Evolutionary conservation across 2,888 invertebrate species (phyloP).

Genomic region (Sceliomorpha sp.): DNA sequence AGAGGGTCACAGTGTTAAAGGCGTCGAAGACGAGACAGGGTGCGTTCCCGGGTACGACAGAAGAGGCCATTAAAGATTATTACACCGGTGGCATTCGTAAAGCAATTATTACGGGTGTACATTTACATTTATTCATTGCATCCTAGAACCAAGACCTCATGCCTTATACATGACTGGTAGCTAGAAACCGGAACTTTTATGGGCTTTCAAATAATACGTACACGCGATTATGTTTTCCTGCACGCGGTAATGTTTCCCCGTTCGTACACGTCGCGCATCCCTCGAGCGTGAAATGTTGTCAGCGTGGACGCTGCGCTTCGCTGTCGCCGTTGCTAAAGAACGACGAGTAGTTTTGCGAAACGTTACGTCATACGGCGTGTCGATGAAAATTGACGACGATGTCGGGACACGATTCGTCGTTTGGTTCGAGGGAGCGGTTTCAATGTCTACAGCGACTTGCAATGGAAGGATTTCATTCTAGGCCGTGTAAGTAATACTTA

Average conservation of each 20-base stretch:
- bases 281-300: constrained; percentile 33
- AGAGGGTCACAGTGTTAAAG: constrained; percentile 18
- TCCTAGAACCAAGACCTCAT: constrained; percentile 58
- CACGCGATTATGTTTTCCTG: constrained; percentile 34
- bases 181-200: constrained; percentile 64
- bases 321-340: constrained; percentile 20
- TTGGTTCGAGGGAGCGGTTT: too few relatives aligned
- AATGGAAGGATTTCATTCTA: too few relatives aligned
- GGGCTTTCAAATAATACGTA: constrained; percentile 61
- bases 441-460: too few relatives aligned
- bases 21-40: constrained; percentile 17
- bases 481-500: too few relatives aligned
- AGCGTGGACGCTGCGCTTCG: constrained; percentile 13
- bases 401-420: too few relatives aligned
- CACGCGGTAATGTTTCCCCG: constrained; percentile 53
- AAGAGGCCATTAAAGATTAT: constrained; percentile 76
- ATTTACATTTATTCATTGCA: constrained; percentile 77
- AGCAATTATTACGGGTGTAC: constrained; percentile 73
- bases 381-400: not conserved
- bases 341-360: not conserved
- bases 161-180: constrained; percentile 68
- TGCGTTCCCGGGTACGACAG: constrained; percentile 55
- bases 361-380: constrained; percentile 11
- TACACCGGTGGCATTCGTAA: constrained; percentile 69
- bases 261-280: constrained; percentile 35